Evolutionary conservation across 1,140 invertebrate species (phyloP), one percentile per base, ranked within the genome.

Genomic region (Zophobas atratus): DNA sequence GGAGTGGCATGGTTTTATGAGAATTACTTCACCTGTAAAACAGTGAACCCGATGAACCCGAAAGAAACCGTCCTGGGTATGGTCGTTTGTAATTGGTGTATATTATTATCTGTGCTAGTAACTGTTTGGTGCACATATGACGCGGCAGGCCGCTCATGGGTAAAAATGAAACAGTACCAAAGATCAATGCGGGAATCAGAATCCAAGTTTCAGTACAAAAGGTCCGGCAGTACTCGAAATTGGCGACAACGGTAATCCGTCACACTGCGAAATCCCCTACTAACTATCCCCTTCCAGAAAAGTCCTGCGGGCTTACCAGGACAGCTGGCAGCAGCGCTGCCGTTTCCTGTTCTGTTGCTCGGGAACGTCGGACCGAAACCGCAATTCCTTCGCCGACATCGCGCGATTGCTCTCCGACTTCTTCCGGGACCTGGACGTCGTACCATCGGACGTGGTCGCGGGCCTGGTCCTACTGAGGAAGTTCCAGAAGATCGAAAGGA

Each of bases 81-180:
- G 81, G 92, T 96, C 76, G 91, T 96, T 79, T 94, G 92, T 85
- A 95, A 95, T 84, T 95, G 93, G 91, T 90, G 91, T 71, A 90
- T 97, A 63, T 85, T 96, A 76, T 88, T 94, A 46, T 92, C 91
- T 34, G 90, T 95, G 32, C 81, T 95, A 38, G 91, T 95, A 70
- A 96, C 94, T 0, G 91, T 94, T 0, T 97, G 95, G 95, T 97
- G 95, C 85, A 94, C 94, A 8, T 97, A 95, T 85, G 95, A 97
- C 87, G 89, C 94, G 0, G 96, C 95, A 1, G 96, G 95, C 5
- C 88, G 94, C 35, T 95, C 94, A n/a, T 97, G 95, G 95, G 95
- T 97, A 0, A 97, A 97, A 88, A 96, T 97, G 94, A 97, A 96
- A 86, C 91, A 94, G 79, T 97, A 95, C 86, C 95, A 97, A 86